Percentiles rank a stretch among this genome's conserved stretches.
Evolutionary conservation across 2,888 invertebrate genomes (phyloP).

Genomic region (Exocentrus adspersus): DNA sequence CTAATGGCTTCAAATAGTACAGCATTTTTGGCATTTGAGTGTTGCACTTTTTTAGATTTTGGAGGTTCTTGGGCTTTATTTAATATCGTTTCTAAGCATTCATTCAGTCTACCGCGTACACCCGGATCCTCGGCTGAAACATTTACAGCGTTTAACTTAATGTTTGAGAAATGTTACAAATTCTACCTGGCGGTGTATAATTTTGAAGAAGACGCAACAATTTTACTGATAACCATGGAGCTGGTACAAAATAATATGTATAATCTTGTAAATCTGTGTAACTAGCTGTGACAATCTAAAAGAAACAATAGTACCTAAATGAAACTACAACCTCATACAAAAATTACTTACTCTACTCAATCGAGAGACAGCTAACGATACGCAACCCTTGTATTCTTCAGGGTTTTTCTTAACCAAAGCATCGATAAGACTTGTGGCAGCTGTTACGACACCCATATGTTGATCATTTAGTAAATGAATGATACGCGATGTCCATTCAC

Average conservation of each 20-base stretch:
- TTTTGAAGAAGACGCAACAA: constrained; percentile 94
- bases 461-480: constrained; percentile 99
- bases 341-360: constrained; percentile 79
- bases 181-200: constrained; percentile 92
- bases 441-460: constrained; percentile 99
- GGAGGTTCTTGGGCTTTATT: constrained; percentile 99
- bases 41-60: constrained; percentile 99
- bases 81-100: constrained; percentile 97
- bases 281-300: constrained; percentile 95
- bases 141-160: neutral
- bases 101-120: constrained; percentile 93
- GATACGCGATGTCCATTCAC: constrained; percentile 98
- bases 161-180: neutral
- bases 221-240: constrained; percentile 99
- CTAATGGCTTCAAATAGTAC: constrained; percentile 99
- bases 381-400: constrained; percentile 99
- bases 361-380: constrained; percentile 96
- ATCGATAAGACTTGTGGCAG: constrained; percentile 97
- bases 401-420: constrained; percentile 98
- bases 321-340: neutral
- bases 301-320: constrained; percentile 36
- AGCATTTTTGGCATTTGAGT: constrained; percentile 99
- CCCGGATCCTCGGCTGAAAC: constrained; percentile 89
- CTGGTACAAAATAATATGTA: constrained; percentile 99
- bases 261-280: constrained; percentile 99